These are phyloP conservation scores for Grapholita molesta DNA, from an alignment of 1,140 invertebrate genomes.

Conservation along the genomic window DNA sequence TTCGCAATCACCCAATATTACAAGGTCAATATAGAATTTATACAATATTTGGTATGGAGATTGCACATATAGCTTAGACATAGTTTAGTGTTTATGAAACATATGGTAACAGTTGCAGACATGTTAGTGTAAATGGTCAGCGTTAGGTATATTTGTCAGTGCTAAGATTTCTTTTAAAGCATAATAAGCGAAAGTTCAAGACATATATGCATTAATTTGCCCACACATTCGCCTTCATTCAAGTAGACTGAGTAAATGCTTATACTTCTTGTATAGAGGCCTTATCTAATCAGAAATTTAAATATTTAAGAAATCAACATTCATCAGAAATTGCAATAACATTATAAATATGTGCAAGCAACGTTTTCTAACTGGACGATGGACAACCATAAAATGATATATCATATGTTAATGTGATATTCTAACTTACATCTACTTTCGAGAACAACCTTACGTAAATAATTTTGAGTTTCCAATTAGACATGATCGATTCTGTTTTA, in stretches of 20 bases:
- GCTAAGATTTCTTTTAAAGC: neutral
- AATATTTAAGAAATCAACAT: neutral
- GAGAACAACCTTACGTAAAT: conserved; percentile 11
- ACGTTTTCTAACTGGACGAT: neutral
- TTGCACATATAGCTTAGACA: neutral
- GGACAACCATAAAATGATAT: neutral
- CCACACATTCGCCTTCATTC: too few species aligned
- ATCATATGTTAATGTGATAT: conserved; percentile 2
- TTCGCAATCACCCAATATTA: neutral
- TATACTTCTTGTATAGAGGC: too few species aligned
- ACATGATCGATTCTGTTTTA: neutral
- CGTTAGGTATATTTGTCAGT: neutral
- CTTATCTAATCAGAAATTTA: neutral
- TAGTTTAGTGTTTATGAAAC: neutral
- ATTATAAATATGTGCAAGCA: neutral
- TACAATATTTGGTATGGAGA: neutral
- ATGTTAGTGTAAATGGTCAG: neutral
- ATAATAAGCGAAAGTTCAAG: neutral
- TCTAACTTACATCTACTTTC: conserved; percentile 1
- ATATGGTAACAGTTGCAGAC: neutral
- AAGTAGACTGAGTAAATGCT: too few species aligned
- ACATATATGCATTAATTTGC: too few species aligned
- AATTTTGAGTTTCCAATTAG: conserved; percentile 6
- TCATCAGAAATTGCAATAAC: neutral
- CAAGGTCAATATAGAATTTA: neutral